phyloP scores from a whole-genome alignment of 2,113 vertebrate genomes.

The Sebastes fasciatus region DNA sequence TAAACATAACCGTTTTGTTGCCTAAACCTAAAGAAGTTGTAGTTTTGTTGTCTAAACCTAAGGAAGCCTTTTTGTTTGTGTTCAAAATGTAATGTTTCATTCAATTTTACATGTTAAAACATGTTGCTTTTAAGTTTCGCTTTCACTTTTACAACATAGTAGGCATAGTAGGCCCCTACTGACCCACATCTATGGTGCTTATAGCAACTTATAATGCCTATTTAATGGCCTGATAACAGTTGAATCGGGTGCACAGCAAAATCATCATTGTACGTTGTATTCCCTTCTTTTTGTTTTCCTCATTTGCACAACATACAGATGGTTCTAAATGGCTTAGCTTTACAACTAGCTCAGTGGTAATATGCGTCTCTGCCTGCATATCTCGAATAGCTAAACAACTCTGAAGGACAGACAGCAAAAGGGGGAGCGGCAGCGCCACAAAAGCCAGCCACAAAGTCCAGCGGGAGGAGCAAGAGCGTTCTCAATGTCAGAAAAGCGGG shows the following conservation, averaged over 20 bases:
- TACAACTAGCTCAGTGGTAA: slow-evolving; percentile 31
- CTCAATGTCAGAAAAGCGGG: slow-evolving; percentile 77
- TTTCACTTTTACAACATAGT: no score
- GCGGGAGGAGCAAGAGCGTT: slow-evolving; percentile 67
- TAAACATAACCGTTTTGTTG: no score
- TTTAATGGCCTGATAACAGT: no score
- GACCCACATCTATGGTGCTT: no score
- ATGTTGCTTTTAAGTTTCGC: no score
- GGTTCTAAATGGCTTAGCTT: slow-evolving; percentile 57
- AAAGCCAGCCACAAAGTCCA: slow-evolving; percentile 57
- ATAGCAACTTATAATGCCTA: no score
- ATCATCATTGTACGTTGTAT: slow-evolving; percentile 28
- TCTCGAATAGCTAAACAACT: slow-evolving; percentile 52
- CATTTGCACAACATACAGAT: slow-evolving; percentile 33
- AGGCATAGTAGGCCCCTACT: no score
- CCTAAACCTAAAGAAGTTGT: no score
- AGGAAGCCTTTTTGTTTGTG: no score
- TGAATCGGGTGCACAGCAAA: slow-evolving; percentile 13
- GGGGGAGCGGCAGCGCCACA: slow-evolving; percentile 14
- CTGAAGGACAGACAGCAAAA: slow-evolving; percentile 66
- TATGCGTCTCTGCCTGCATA: slow-evolving; percentile 37
- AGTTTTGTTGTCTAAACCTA: no score
- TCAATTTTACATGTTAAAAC: no score
- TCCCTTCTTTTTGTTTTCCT: slow-evolving; percentile 41
- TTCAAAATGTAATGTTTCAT: no score